These are phyloP conservation scores for Scotopteryx bipunctaria DNA, from an alignment of 2,888 invertebrate genomes.

Conservation along the genomic window DNA sequence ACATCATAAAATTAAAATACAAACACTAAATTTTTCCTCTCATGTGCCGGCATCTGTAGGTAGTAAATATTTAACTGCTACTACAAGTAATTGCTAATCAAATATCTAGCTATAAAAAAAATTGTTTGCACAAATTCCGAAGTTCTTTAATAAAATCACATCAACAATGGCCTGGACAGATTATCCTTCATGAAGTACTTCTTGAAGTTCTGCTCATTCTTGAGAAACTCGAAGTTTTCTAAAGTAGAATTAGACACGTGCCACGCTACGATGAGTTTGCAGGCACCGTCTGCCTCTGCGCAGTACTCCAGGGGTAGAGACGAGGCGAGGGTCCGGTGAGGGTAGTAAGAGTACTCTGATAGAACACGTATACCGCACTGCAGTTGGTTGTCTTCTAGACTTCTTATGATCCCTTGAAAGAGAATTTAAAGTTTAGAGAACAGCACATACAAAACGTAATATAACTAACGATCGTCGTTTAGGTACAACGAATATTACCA, in stretches of 20 bases:
- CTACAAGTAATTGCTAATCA: too few relatives aligned
- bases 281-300: slow-evolving; percentile 59
- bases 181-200: slow-evolving; percentile 56
- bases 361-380: slow-evolving; percentile 65
- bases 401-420: slow-evolving; percentile 58
- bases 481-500: too few relatives aligned
- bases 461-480: too few relatives aligned
- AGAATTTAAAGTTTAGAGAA: too few relatives aligned
- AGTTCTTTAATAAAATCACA: slow-evolving; percentile 11
- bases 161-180: slow-evolving; percentile 2
- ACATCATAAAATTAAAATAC: too few relatives aligned
- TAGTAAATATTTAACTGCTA: too few relatives aligned
- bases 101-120: too few relatives aligned
- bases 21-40: too few relatives aligned
- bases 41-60: too few relatives aligned
- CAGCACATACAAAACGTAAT: too few relatives aligned
- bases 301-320: slow-evolving; percentile 68
- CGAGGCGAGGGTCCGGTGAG: slow-evolving; percentile 46
- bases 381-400: slow-evolving; percentile 54
- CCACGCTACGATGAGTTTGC: slow-evolving; percentile 70
- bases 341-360: slow-evolving; percentile 70
- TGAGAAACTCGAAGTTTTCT: slow-evolving; percentile 71
- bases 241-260: slow-evolving; percentile 66
- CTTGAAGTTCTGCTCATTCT: slow-evolving; percentile 62
- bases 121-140: too few relatives aligned